Percentiles rank a stretch among this genome's conserved stretches.
Conservation (phyloP, 2,797 vertebrate genomes). For the Acanthurus tractus region DNA sequence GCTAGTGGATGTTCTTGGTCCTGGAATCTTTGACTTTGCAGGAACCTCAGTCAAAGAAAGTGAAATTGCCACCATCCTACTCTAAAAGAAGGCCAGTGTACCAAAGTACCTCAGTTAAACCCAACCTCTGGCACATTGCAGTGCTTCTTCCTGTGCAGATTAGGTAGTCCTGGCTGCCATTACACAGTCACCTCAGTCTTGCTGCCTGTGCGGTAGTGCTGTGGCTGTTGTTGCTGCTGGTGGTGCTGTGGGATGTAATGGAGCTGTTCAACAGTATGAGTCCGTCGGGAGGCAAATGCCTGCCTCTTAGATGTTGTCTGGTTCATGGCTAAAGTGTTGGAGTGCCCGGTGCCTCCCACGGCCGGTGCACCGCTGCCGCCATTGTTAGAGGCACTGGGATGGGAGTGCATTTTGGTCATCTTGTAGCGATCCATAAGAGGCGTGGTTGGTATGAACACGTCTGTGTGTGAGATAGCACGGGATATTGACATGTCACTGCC, state of each 20-base stretch:
- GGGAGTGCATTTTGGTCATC: constrained; percentile 99
- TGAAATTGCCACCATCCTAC: constrained; percentile 51
- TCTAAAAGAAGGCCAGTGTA: constrained; percentile 58
- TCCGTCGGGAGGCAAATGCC: constrained; percentile 96
- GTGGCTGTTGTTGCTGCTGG: constrained; percentile 88
- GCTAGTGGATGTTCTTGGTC: constrained; percentile 71
- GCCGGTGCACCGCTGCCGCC: constrained; percentile 59
- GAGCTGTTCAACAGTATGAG: constrained; percentile 98
- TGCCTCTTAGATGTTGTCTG: constrained; percentile 96
- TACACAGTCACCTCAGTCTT: constrained; percentile 99
- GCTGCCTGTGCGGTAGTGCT: constrained; percentile 98
- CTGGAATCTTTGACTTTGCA: constrained; percentile 61
- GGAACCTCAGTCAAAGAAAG: constrained; percentile 66
- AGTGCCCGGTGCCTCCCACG: constrained; percentile 63
- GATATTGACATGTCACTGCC: constrained; percentile 90
- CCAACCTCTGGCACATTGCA: not conserved
- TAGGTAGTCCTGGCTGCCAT: constrained; percentile 55
- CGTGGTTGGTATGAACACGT: constrained; percentile 96
- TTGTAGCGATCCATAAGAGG: constrained; percentile 97
- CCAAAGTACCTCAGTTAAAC: not conserved
- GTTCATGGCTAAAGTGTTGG: constrained; percentile 94
- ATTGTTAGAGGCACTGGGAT: constrained; percentile 98
- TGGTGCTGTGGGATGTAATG: constrained; percentile 95
- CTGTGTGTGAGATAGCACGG: constrained; percentile 95
- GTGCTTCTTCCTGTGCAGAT: constrained; percentile 42